phyloP scores from a whole-genome alignment of 1,140 invertebrate species.

The Ruditapes philippinarum region DNA sequence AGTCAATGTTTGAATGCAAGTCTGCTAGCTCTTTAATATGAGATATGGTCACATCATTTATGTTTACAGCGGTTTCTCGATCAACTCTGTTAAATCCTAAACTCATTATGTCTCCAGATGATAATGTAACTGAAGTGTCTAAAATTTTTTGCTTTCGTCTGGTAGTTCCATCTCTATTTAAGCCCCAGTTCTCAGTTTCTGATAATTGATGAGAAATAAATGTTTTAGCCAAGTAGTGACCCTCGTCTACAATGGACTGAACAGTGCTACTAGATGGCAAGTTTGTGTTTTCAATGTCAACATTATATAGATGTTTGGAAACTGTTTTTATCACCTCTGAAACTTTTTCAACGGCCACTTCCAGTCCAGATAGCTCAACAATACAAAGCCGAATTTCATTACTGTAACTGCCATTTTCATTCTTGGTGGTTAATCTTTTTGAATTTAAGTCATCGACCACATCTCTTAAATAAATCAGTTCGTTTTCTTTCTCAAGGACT shows the following conservation, averaged over 20 bases:
- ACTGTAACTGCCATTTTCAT: conserved; percentile 47
- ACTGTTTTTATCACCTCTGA: conserved; percentile 60
- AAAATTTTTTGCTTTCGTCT: conserved; percentile 18
- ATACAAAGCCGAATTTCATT: conserved; percentile 39
- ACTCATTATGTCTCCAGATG: conserved; percentile 18
- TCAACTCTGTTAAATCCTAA: conserved; percentile 13
- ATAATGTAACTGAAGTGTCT: conserved; percentile 22
- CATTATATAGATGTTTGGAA: conserved; percentile 51
- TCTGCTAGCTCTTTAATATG: conserved; percentile 38
- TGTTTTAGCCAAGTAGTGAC: conserved; percentile 1
- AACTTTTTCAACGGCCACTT: conserved; percentile 65
- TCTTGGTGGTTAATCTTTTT: background rate
- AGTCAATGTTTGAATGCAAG: background rate
- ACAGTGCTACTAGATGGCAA: conserved; percentile 51
- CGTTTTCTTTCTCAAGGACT: background rate
- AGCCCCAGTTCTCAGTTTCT: conserved; percentile 19
- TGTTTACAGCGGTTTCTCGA: background rate
- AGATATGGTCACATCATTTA: conserved; percentile 17
- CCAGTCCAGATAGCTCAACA: background rate
- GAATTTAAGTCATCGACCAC: background rate
- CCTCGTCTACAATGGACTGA: background rate
- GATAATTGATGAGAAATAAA: conserved; percentile 1
- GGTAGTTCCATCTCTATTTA: conserved; percentile 14
- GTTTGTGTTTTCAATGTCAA: conserved; percentile 36
- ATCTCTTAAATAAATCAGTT: background rate